Evolutionary conservation across 2,888 invertebrate species (phyloP).

Genomic region (Athalia rosae): DNA sequence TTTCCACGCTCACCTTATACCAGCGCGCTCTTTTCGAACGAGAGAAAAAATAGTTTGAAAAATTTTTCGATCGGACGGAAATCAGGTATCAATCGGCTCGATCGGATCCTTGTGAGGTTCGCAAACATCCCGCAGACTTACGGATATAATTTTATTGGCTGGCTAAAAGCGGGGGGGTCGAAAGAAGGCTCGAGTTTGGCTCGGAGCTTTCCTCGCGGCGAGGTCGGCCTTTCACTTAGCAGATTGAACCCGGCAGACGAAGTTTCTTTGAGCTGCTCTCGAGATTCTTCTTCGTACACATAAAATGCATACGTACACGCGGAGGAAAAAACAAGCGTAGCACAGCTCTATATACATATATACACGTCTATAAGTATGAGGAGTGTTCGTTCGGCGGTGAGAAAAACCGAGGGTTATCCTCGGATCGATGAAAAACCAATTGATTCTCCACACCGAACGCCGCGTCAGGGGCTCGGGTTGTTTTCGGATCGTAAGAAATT

Average conservation of each 20-base stretch:
- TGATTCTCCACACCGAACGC: slow-evolving; percentile 3
- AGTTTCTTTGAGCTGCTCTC: slow-evolving; percentile 27
- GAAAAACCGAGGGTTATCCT: background rate
- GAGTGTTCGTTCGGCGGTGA: too few relatives aligned
- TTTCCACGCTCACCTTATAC: background rate
- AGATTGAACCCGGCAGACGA: slow-evolving; percentile 8
- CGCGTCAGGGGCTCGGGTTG: too few relatives aligned
- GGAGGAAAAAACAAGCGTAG: background rate
- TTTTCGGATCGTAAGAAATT: background rate
- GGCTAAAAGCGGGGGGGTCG: background rate
- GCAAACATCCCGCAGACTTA: too few relatives aligned
- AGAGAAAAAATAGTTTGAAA: background rate
- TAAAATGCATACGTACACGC: background rate
- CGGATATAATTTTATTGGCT: slow-evolving; percentile 12
- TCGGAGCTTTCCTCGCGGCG: background rate
- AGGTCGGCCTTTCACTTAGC: slow-evolving; percentile 26
- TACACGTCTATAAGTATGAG: too few relatives aligned
- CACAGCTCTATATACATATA: too few relatives aligned
- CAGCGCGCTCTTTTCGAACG: background rate
- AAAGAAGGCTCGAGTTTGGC: background rate
- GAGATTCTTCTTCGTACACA: background rate
- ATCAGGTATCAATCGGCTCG: too few relatives aligned
- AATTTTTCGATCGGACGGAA: background rate
- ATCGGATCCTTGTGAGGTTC: too few relatives aligned
- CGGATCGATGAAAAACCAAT: background rate